Percentiles rank a stretch among this genome's conserved stretches.
phyloP scores from a whole-genome alignment of 2,888 invertebrate genomes.

The Scaptomyza reducta region DNA sequence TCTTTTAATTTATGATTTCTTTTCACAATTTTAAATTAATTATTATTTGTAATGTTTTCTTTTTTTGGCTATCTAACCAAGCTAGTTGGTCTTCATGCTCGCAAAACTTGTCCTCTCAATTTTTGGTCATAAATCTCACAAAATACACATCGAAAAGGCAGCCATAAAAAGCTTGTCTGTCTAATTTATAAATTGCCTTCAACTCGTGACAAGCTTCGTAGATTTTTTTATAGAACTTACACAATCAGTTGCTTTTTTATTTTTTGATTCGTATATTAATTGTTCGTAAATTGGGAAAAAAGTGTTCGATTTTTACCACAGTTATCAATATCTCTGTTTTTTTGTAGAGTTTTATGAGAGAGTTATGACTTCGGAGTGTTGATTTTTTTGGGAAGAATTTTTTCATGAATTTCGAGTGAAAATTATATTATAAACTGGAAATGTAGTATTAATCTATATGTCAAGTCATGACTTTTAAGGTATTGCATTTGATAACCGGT shows the following conservation, averaged over 20 bases:
- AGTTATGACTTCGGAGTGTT: no score
- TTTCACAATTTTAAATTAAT: slow-evolving; percentile 5
- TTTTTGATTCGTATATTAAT: slow-evolving; percentile 2
- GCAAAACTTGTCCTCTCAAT: slow-evolving; percentile 28
- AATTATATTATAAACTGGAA: no score
- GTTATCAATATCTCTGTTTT: no score
- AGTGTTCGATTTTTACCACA: no score
- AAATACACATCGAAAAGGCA: slow-evolving; percentile 25
- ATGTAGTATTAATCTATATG: no score
- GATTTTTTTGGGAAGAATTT: neutral
- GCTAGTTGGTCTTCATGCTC: slow-evolving; percentile 5
- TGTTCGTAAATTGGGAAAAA: slow-evolving; percentile 8
- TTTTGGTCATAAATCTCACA: slow-evolving; percentile 42
- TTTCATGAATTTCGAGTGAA: no score
- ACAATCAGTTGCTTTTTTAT: slow-evolving; percentile 5
- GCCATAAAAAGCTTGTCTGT: slow-evolving; percentile 54
- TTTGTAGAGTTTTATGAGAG: no score
- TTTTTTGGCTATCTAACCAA: slow-evolving; percentile 6
- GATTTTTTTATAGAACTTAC: slow-evolving; percentile 33
- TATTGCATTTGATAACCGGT: no score
- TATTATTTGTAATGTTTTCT: neutral
- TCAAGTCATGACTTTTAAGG: no score
- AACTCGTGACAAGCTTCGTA: slow-evolving; percentile 30
- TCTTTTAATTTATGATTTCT: slow-evolving; percentile 30
- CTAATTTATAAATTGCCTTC: slow-evolving; percentile 57